A percentile compares a stretch with the other conserved stretches of the same genome.
Conservation (phyloP, 2,113 vertebrate species). For the Colaptes auratus region DNA sequence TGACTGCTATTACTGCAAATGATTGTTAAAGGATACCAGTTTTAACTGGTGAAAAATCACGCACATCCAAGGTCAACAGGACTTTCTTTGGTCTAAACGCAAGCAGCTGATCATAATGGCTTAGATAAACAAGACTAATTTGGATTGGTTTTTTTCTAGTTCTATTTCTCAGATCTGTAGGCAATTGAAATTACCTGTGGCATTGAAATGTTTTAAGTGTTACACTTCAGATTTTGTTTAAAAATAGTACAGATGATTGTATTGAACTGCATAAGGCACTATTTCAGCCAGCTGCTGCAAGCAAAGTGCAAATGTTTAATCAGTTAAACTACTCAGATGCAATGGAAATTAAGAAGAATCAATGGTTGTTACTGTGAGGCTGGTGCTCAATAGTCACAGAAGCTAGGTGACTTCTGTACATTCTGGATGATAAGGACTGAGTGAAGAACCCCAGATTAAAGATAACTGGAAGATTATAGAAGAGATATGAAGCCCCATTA, state of each 20-base stretch:
- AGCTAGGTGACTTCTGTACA: not conserved
- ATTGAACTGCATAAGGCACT: not conserved
- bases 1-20: not conserved
- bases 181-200: not conserved
- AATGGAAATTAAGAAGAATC: not conserved
- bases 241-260: not conserved
- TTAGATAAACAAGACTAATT: not conserved
- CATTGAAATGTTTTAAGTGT: not conserved
- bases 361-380: not conserved
- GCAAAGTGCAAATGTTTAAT: not conserved
- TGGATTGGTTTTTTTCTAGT: not conserved
- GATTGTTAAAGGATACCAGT: not conserved
- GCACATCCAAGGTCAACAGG: not conserved
- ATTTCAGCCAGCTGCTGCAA: not conserved
- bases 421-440: not conserved
- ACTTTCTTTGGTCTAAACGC: not conserved
- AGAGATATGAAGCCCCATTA: not conserved
- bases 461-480: not conserved
- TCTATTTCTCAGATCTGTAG: not conserved
- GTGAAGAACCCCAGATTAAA: not conserved
- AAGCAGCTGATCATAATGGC: not conserved
- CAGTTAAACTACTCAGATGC: not conserved
- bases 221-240: not conserved
- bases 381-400: not conserved
- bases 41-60: not conserved